Conservation (phyloP, 1,140 invertebrate genomes). For the Sycobia sp. region DNA sequence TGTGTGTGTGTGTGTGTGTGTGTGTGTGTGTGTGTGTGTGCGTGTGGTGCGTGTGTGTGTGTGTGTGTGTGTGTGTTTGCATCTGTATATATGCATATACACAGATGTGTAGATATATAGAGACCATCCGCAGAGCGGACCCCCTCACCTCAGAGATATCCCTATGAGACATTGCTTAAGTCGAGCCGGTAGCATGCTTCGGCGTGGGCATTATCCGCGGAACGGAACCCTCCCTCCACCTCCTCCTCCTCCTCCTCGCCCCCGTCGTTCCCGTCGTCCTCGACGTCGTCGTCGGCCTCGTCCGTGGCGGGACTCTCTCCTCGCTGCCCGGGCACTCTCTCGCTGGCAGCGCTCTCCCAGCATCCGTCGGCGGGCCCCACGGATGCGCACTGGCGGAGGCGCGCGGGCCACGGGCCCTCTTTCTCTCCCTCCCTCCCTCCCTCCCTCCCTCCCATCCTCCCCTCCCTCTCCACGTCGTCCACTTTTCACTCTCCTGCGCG, state of each 20-base stretch:
- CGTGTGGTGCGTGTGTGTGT: too few relatives aligned
- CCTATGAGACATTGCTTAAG: conserved; percentile 63
- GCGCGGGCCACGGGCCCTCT: neutral
- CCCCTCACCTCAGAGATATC: conserved; percentile 65
- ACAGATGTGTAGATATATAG: too few relatives aligned
- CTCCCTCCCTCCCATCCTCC: too few relatives aligned
- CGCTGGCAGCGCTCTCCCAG: neutral
- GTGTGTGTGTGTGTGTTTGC: too few relatives aligned
- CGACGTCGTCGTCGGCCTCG: too few relatives aligned
- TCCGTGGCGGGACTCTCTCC: neutral
- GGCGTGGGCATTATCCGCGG: conserved; percentile 48
- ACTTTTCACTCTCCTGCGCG: conserved; percentile 17
- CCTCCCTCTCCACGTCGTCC: conserved; percentile 14
- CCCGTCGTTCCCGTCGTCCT: neutral
- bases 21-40: too few relatives aligned
- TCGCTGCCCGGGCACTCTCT: neutral
- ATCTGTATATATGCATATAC: too few relatives aligned
- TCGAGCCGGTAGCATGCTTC: conserved; percentile 53
- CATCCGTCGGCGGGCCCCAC: neutral
- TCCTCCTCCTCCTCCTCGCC: neutral
- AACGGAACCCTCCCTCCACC: neutral
- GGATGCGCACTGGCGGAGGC: too few relatives aligned
- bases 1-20: too few relatives aligned
- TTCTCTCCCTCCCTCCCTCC: too few relatives aligned
- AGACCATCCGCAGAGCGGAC: too few relatives aligned